These are phyloP conservation scores for Steinernema scapterisci DNA, from an alignment of 2,888 invertebrate genomes.

Conservation along the genomic window DNA sequence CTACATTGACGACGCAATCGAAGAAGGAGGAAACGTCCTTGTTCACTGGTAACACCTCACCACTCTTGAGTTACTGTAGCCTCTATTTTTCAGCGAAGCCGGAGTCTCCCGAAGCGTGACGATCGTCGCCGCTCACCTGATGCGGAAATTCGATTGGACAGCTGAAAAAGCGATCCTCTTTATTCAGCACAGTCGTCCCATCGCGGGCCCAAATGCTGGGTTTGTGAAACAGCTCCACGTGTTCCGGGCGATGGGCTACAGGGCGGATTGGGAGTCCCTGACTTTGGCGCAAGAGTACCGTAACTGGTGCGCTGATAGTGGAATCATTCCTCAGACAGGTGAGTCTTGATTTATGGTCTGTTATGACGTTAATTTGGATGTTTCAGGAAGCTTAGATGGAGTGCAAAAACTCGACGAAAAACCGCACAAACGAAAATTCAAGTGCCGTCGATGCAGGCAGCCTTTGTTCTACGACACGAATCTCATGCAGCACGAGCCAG, in stretches of 20 bases:
- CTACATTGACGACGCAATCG: constrained; percentile 46
- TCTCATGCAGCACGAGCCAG: constrained; percentile 44
- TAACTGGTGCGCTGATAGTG: constrained; percentile 33
- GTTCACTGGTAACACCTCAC: constrained; percentile 58
- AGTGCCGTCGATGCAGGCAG: constrained; percentile 50
- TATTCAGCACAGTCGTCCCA: constrained; percentile 47
- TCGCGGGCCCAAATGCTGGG: constrained; percentile 44
- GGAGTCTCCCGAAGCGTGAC: constrained; percentile 57
- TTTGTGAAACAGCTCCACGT: constrained; percentile 48
- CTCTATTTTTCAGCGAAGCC: constrained; percentile 49
- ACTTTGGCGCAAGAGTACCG: constrained; percentile 34
- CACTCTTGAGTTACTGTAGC: no score
- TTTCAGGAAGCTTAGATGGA: constrained; percentile 8
- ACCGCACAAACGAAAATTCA: constrained; percentile 31
- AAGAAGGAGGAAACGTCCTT: constrained; percentile 46
- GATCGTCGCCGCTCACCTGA: constrained; percentile 55
- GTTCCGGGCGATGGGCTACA: constrained; percentile 46
- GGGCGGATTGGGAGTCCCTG: constrained; percentile 41
- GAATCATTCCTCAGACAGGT: constrained; percentile 24
- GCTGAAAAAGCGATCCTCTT: constrained; percentile 49
- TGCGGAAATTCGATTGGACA: constrained; percentile 49
- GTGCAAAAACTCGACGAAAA: constrained; percentile 3
- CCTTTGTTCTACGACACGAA: constrained; percentile 52
- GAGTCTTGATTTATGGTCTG: neutral
- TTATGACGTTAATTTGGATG: no score